These are phyloP conservation scores for Gobionotothen gibberifrons DNA, from an alignment of 2,797 vertebrate genomes.

Conservation along the genomic window DNA sequence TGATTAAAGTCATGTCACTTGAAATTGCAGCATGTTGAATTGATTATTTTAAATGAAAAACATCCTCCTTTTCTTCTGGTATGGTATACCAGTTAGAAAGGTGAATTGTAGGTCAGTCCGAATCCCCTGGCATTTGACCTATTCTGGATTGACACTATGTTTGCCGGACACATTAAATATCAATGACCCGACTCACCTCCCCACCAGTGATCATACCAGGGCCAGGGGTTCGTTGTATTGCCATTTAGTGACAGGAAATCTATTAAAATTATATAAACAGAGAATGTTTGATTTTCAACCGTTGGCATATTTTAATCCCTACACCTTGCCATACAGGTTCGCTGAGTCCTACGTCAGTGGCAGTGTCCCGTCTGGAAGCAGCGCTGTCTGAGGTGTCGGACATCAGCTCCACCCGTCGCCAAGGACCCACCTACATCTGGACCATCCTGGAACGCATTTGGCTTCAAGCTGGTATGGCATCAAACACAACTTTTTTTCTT, in stretches of 20 bases:
- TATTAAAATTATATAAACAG: slow-evolving; percentile 1
- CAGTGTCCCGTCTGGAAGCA: slow-evolving; percentile 92
- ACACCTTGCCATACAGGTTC: slow-evolving; percentile 84
- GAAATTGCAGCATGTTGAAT: slow-evolving; percentile 7
- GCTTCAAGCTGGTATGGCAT: slow-evolving; percentile 92
- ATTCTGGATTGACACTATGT: slow-evolving; percentile 44
- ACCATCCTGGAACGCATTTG: slow-evolving; percentile 94
- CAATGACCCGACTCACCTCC: slow-evolving; percentile 33
- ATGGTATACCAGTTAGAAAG: slow-evolving; percentile 40
- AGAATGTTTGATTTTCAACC: not conserved
- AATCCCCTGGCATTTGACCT: slow-evolving; percentile 41
- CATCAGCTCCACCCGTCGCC: slow-evolving; percentile 87
- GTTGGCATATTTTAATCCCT: not conserved
- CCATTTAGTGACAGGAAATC: slow-evolving; percentile 23
- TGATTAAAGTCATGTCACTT: not conserved
- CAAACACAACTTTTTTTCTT: not conserved
- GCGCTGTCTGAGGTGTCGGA: slow-evolving; percentile 93
- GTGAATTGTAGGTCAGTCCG: slow-evolving; percentile 37
- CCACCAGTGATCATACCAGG: slow-evolving; percentile 13
- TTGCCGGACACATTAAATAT: slow-evolving; percentile 48
- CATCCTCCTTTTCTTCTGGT: slow-evolving; percentile 8
- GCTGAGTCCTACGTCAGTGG: slow-evolving; percentile 88
- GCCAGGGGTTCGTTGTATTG: slow-evolving; percentile 5
- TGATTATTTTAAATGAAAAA: slow-evolving; percentile 47
- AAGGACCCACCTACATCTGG: slow-evolving; percentile 94